A percentile compares a stretch with the other conserved stretches of the same genome.
These are phyloP conservation scores for Solea senegalensis DNA, from an alignment of 2,113 vertebrate species.

Conservation along the genomic window DNA sequence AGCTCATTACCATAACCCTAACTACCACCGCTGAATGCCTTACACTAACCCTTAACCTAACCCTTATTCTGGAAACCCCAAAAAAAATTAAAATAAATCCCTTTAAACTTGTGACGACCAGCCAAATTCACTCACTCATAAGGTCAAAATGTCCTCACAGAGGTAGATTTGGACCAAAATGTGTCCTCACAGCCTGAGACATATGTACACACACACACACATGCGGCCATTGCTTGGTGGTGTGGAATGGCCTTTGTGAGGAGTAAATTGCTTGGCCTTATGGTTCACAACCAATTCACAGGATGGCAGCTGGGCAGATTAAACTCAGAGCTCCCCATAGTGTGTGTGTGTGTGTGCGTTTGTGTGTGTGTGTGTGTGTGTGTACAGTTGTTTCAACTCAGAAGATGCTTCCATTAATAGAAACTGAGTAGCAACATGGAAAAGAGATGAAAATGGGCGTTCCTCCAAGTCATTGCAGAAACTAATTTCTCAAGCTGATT, in stretches of 20 bases:
- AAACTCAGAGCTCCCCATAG: slow-evolving; percentile 23
- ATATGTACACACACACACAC: slow-evolving; percentile 43
- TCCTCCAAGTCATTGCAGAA: background rate
- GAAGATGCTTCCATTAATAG: background rate
- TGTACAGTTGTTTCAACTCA: background rate
- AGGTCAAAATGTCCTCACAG: too few species aligned
- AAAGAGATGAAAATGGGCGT: background rate
- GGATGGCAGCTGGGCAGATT: slow-evolving; percentile 55
- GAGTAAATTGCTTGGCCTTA: slow-evolving; percentile 67
- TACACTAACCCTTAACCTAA: too few species aligned
- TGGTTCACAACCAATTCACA: slow-evolving; percentile 63
- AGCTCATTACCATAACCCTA: too few species aligned
- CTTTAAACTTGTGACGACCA: too few species aligned
- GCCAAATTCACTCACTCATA: too few species aligned
- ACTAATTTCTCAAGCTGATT: background rate
- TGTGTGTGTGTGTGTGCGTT: slow-evolving; percentile 5
- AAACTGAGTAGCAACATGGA: background rate
- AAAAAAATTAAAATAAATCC: too few species aligned
- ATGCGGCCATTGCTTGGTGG: slow-evolving; percentile 36
- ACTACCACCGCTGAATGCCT: too few species aligned
- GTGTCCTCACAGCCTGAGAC: background rate
- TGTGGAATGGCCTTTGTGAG: slow-evolving; percentile 58
- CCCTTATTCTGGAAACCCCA: too few species aligned
- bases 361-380: slow-evolving; percentile 10
- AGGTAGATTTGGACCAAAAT: too few species aligned